Conservation (phyloP, 2,797 vertebrate genomes). For the Diplodus sargus region DNA sequence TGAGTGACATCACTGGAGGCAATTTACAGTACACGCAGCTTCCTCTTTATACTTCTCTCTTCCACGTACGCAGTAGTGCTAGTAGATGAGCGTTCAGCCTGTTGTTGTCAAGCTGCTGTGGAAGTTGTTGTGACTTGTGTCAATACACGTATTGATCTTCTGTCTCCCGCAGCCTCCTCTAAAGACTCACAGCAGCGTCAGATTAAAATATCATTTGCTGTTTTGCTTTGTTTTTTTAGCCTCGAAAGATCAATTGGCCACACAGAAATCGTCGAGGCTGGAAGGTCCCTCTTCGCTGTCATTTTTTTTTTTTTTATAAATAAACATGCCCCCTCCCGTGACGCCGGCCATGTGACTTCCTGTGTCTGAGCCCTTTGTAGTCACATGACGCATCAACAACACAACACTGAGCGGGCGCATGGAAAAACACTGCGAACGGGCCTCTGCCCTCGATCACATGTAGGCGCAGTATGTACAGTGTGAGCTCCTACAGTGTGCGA, state of each 20-base stretch:
- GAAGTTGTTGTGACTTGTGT: slow-evolving; percentile 33
- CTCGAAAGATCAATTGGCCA: slow-evolving; percentile 43
- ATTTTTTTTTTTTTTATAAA: slow-evolving; percentile 72
- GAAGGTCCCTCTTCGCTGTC: slow-evolving; percentile 63
- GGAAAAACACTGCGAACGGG: slow-evolving; percentile 48
- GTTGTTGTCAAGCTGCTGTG: slow-evolving; percentile 17
- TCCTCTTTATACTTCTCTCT: too few relatives aligned
- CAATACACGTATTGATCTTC: slow-evolving; percentile 49
- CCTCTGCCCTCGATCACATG: slow-evolving; percentile 2
- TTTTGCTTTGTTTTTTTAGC: not conserved
- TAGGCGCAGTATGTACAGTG: slow-evolving; percentile 4
- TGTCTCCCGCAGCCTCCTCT: slow-evolving; percentile 33
- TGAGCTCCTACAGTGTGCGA: not conserved
- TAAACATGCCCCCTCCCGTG: slow-evolving; percentile 71
- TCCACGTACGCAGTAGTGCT: too few relatives aligned
- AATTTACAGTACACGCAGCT: too few relatives aligned
- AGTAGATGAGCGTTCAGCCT: not conserved
- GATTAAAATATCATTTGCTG: not conserved
- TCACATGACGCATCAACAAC: slow-evolving; percentile 78
- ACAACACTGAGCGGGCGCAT: slow-evolving; percentile 56
- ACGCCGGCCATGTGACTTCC: slow-evolving; percentile 84
- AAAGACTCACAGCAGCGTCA: slow-evolving; percentile 20
- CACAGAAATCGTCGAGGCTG: slow-evolving; percentile 43
- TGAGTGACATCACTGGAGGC: too few relatives aligned
- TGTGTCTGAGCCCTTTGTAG: slow-evolving; percentile 74